A percentile compares a stretch with the other conserved stretches of the same genome.
Conservation (phyloP, 2,797 vertebrate species). For the Notamacropus eugenii region DNA sequence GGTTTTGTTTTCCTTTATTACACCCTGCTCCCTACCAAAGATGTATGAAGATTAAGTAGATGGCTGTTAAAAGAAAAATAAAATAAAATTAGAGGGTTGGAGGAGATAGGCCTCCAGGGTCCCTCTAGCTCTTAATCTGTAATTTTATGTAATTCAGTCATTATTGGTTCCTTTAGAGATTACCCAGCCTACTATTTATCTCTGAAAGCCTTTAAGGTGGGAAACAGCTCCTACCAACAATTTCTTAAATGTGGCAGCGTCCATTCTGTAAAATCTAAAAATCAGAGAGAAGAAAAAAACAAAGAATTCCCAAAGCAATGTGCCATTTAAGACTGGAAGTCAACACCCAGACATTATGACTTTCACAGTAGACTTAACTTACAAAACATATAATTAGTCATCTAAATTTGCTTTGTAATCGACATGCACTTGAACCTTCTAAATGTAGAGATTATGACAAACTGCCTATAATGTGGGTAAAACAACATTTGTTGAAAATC, state of each 20-base stretch:
- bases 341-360: constrained; percentile 5
- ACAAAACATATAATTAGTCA: constrained; percentile 13
- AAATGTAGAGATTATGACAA: constrained; percentile 32
- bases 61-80: not conserved
- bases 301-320: not conserved
- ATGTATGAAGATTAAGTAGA: not conserved
- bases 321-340: constrained; percentile 14
- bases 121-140: not conserved
- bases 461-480: not conserved
- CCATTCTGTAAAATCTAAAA: not conserved
- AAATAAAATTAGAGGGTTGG: not conserved
- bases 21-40: not conserved
- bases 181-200: not conserved
- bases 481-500: not conserved
- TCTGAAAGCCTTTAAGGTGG: not conserved
- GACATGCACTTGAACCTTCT: constrained; percentile 36
- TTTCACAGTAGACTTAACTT: constrained; percentile 38
- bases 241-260: not conserved
- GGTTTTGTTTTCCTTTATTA: not conserved
- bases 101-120: not conserved
- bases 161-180: not conserved
- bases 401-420: constrained; percentile 40
- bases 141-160: not conserved
- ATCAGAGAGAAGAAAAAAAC: not conserved
- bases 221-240: not conserved